Conservation (phyloP, 64 coral and sea anemone species). For the Montipora sp. region DNA sequence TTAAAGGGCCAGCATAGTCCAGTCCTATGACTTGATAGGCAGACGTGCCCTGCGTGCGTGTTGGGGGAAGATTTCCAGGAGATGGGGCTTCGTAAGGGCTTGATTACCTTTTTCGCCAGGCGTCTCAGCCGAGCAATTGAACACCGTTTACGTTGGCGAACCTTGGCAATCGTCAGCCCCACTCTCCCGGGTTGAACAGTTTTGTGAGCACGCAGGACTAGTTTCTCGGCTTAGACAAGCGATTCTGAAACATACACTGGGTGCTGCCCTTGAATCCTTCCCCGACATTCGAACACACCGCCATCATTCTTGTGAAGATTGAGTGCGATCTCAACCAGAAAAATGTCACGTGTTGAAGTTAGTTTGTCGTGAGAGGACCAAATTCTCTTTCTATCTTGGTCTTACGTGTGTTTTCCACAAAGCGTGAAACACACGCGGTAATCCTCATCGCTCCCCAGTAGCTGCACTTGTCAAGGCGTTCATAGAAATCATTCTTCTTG, state of each 20-base stretch:
- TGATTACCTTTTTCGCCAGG: not conserved
- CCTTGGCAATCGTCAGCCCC: conserved; percentile 48
- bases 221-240: conserved; percentile 19
- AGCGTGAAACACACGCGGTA: no score
- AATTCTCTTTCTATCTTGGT: no score
- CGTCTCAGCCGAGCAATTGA: conserved; percentile 3
- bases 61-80: conserved; percentile 23
- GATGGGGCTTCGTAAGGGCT: not conserved
- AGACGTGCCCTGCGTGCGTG: conserved; percentile 3
- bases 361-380: conserved; percentile 23
- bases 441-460: no score
- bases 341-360: not conserved
- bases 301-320: conserved; percentile 52
- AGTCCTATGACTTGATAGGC: conserved; percentile 18
- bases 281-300: conserved; percentile 44
- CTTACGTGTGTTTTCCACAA: no score
- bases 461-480: no score
- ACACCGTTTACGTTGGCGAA: not conserved
- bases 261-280: conserved; percentile 62
- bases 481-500: no score
- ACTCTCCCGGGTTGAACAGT: conserved; percentile 54
- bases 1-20: no score
- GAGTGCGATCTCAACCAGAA: conserved; percentile 13
- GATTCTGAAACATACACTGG: conserved; percentile 41
- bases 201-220: not conserved